These are phyloP conservation scores for Siderastrea siderea DNA, from an alignment of 92 coral and sea anemone species.

Conservation along the genomic window DNA sequence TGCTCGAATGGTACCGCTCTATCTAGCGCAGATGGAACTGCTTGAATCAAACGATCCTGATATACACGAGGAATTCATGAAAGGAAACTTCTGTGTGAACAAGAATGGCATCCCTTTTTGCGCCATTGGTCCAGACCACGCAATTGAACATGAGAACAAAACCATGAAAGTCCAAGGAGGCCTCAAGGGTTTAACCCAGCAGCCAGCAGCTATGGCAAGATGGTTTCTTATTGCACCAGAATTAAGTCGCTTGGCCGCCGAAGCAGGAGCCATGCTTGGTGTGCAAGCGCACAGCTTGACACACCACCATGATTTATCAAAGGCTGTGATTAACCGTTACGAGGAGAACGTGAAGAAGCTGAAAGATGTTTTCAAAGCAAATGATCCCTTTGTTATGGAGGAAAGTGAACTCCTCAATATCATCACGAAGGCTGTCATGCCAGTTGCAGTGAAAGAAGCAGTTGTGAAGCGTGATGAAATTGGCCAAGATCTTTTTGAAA, in stretches of 20 bases:
- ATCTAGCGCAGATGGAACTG: too few species aligned
- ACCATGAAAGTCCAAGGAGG: too few species aligned
- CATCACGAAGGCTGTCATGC: constrained; percentile 15
- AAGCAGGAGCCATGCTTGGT: constrained; percentile 27
- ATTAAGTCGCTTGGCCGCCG: constrained; percentile 42
- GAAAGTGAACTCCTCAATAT: constrained; percentile 55
- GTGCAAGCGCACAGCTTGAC: too few species aligned
- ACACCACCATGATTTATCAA: too few species aligned
- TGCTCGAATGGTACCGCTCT: too few species aligned
- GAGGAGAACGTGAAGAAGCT: constrained; percentile 49
- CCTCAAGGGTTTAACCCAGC: constrained; percentile 35
- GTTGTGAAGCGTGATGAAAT: too few species aligned
- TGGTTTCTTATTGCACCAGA: constrained; percentile 67
- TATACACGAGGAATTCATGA: too few species aligned
- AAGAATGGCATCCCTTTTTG: too few species aligned
- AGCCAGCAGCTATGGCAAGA: constrained; percentile 69
- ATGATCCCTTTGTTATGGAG: constrained; percentile 37
- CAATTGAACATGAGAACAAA: constrained; percentile 9
- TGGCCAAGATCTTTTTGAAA: too few species aligned
- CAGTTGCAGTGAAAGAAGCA: constrained; percentile 23
- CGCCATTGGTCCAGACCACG: not conserved
- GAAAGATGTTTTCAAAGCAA: constrained; percentile 54
- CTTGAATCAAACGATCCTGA: too few species aligned
- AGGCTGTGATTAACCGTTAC: not conserved
- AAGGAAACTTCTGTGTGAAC: too few species aligned